A percentile compares a stretch with the other conserved stretches of the same genome.
phyloP scores from a whole-genome alignment of 2,113 vertebrate species.

The Noctilio leporinus region DNA sequence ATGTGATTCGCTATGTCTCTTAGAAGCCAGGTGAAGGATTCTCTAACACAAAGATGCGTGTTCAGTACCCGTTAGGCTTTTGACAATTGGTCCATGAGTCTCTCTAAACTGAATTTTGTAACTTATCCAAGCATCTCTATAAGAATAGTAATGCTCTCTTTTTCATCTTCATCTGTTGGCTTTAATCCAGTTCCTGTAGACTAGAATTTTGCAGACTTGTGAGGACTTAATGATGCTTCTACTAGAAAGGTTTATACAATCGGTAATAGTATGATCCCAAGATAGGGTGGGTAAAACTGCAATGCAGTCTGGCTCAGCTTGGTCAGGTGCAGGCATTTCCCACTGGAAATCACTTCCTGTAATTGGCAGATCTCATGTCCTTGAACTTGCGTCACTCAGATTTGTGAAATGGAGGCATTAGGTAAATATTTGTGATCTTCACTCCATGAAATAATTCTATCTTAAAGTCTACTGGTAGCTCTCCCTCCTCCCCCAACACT shows the following conservation, averaged over 20 bases:
- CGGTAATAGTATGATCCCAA: constrained; percentile 38
- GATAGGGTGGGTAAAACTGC: background rate
- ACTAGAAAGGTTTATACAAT: constrained; percentile 22
- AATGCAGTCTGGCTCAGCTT: background rate
- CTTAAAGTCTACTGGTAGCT: background rate
- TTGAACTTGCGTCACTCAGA: background rate
- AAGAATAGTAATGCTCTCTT: constrained; percentile 13
- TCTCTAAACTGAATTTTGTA: constrained; percentile 34
- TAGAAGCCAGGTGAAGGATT: background rate
- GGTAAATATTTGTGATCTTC: background rate
- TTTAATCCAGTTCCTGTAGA: constrained; percentile 40
- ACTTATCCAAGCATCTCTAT: constrained; percentile 46
- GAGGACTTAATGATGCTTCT: constrained; percentile 40
- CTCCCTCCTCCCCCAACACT: background rate
- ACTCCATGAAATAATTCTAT: background rate
- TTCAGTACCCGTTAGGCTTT: background rate
- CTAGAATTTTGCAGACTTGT: constrained; percentile 34
- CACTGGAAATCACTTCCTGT: background rate
- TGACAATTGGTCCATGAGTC: background rate
- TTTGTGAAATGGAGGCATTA: background rate
- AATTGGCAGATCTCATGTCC: background rate
- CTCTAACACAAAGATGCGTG: background rate
- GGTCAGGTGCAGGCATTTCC: background rate
- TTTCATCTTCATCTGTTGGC: constrained; percentile 35
- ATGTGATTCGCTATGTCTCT: background rate